Evolutionary conservation across 2,113 vertebrate species (phyloP).

Genomic region (Ptilorrhoa leucosticta): DNA sequence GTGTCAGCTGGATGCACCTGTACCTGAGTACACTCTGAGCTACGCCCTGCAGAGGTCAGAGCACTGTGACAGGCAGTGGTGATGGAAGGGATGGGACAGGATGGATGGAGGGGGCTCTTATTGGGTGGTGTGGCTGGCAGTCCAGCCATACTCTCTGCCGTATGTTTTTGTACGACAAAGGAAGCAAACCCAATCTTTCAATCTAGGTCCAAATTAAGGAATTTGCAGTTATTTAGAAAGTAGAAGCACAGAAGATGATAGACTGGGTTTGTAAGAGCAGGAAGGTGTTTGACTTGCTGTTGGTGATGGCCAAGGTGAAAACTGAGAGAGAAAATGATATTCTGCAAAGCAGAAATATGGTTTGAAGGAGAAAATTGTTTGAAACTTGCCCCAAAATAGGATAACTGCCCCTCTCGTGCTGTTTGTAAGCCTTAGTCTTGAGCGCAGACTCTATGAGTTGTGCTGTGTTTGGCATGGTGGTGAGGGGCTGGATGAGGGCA

Average conservation of each 20-base stretch:
- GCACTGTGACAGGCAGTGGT: accelerated
- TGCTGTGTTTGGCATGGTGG: neutral
- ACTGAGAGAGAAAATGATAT: neutral
- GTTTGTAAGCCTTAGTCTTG: neutral
- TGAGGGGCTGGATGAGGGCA: neutral
- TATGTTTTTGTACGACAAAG: neutral
- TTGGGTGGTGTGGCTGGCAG: neutral
- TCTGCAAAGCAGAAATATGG: neutral
- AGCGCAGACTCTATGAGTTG: neutral
- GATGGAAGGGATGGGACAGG: neutral
- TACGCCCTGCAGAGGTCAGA: neutral
- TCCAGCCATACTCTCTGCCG: accelerated
- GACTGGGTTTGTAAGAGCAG: neutral
- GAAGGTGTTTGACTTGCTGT: neutral
- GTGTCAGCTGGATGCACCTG: accelerated
- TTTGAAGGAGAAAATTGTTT: neutral
- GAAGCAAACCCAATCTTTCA: neutral
- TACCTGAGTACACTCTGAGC: neutral
- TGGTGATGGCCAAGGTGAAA: neutral
- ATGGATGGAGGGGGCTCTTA: accelerated
- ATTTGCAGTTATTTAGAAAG: neutral
- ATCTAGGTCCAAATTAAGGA: neutral
- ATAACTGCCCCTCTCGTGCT: neutral
- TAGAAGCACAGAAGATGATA: neutral
- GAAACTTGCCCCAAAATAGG: neutral